A percentile compares a stretch with the other conserved stretches of the same genome.
Conservation (phyloP, 2,113 vertebrate species). For the Noturus placidus region DNA sequence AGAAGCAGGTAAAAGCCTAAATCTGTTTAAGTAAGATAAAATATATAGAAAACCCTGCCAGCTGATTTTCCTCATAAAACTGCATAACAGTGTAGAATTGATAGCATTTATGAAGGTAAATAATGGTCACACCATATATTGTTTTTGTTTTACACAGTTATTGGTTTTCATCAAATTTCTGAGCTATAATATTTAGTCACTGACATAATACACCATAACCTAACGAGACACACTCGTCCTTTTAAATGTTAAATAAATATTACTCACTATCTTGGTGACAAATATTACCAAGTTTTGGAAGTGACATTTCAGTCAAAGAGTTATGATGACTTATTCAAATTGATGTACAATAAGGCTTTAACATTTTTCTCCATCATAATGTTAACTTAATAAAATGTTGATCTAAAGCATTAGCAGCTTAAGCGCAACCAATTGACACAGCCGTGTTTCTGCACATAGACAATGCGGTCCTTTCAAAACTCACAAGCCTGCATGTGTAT, state of each 20-base stretch:
- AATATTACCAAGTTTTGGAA: background rate
- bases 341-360: background rate
- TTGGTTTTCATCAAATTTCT: background rate
- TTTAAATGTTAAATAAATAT: conserved; percentile 3
- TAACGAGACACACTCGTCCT: background rate
- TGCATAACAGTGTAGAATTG: background rate
- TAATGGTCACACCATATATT: background rate
- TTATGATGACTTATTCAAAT: conserved; percentile 28
- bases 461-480: conserved; percentile 21
- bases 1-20: background rate
- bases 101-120: background rate
- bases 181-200: background rate
- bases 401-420: conserved; percentile 17
- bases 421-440: background rate
- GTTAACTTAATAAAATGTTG: conserved; percentile 16
- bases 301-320: conserved; percentile 22
- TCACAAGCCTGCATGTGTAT: conserved; percentile 12
- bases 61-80: background rate
- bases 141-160: background rate
- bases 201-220: background rate
- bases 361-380: conserved; percentile 11
- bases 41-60: background rate
- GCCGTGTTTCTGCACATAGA: conserved; percentile 2
- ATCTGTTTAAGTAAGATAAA: background rate
- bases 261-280: background rate